phyloP scores from a whole-genome alignment of 1,140 invertebrate species.

The Dysdera silvatica region DNA sequence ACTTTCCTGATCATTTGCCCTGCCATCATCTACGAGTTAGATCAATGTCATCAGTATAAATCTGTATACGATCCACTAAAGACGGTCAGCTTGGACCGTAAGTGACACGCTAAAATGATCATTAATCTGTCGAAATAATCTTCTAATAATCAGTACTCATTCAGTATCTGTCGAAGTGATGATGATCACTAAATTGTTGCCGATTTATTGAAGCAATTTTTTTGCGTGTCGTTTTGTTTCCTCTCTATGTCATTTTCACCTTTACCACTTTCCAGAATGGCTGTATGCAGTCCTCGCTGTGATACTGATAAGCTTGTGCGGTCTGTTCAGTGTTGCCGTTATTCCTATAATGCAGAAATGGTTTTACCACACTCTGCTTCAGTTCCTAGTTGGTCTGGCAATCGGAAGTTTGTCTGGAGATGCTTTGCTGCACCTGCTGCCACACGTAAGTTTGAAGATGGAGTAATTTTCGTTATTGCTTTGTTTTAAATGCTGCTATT shows the following conservation, averaged over 20 bases:
- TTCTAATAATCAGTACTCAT: too few relatives aligned
- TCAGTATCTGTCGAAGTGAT: too few relatives aligned
- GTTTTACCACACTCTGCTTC: conserved; percentile 80
- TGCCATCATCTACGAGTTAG: conserved; percentile 29
- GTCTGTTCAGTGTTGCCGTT: conserved; percentile 59
- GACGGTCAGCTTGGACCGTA: too few relatives aligned
- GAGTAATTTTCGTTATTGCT: background rate
- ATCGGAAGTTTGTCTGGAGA: conserved; percentile 85
- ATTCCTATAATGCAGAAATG: conserved; percentile 82
- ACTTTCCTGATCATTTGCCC: conserved; percentile 28
- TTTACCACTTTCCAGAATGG: conserved; percentile 59
- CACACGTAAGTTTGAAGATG: conserved; percentile 56
- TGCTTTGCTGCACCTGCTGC: conserved; percentile 82
- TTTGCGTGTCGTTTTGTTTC: background rate
- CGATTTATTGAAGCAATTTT: background rate
- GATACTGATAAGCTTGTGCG: conserved; percentile 71
- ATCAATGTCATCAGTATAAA: conserved; percentile 25
- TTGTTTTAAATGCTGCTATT: background rate
- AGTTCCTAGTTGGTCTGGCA: conserved; percentile 83
- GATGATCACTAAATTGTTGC: background rate
- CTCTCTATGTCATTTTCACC: background rate
- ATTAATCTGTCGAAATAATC: too few relatives aligned
- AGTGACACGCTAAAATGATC: too few relatives aligned
- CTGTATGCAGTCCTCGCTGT: conserved; percentile 73
- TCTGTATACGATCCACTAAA: too few relatives aligned